These are phyloP conservation scores for Aelia acuminata DNA, from an alignment of 2,888 invertebrate species.

Conservation along the genomic window DNA sequence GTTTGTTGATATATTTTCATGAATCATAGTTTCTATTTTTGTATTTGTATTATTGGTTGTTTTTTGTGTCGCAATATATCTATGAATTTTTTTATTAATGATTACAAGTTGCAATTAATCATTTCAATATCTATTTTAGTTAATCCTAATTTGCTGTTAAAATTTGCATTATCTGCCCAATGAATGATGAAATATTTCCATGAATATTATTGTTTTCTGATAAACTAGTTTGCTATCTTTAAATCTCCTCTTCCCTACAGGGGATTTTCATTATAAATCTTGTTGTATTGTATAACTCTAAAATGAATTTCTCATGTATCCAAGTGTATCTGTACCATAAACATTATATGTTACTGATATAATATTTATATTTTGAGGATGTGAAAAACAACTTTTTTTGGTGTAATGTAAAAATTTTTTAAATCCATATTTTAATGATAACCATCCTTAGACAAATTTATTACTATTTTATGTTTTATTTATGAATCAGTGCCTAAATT, in stretches of 20 bases:
- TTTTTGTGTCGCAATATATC: neutral
- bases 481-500: neutral
- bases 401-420: neutral
- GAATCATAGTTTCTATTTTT: neutral
- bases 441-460: neutral
- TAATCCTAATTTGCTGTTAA: neutral
- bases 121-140: neutral
- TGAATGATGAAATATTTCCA: neutral
- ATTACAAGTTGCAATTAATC: neutral
- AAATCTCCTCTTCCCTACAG: neutral
- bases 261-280: neutral
- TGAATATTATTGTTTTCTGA: neutral
- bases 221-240: neutral
- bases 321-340: neutral
- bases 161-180: neutral
- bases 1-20: neutral
- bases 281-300: neutral
- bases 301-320: neutral
- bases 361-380: neutral
- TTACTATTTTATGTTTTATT: neutral
- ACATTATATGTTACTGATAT: neutral
- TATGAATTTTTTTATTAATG: neutral
- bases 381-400: neutral
- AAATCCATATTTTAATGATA: neutral
- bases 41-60: neutral